Evolutionary conservation across 2,113 vertebrate genomes (phyloP), one percentile per base, ranked within the genome.

Genomic region (Vicugna pacos): DNA sequence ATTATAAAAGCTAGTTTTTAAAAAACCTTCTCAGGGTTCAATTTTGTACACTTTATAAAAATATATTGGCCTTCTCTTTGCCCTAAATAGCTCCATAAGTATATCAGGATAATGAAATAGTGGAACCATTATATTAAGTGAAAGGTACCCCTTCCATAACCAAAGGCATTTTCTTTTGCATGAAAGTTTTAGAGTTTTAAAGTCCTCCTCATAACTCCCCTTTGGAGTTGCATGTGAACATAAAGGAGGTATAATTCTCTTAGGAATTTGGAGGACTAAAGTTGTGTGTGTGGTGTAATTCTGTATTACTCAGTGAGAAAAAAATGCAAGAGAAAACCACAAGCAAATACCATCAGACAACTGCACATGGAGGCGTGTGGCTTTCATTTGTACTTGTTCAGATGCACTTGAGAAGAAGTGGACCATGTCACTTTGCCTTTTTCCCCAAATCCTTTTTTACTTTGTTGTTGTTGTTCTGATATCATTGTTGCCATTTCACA

Each of bases 281-380:
- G 96, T 92, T 8, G 48, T 17, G 22, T 94, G 94, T 65, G 81
- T 97, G 92, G 56, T 97, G 96, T 98, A 95, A 97, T 98, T 97
- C 97, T 95, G 64, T 52, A 92, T 97, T 96, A 69, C 95, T 97
- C 95, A 97, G 69, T 58, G 95, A 94, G 94, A 79, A 96, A 97
- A 89, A 97, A 93, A 98, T 96, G 97, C 82, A 48, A 93, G 96
- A 46, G 93, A 95, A 96, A 92, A 96, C 89, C 88, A 60, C 95
- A 95, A 85, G 70, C 62, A 93, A 95, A 85, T 97, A 86, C 82
- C 95, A 67, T 58, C 94, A 93, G 87, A 80, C 96, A 98, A 95
- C 81, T 96, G 69, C 65, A 73, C 67, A 15, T 10, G 38, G 83
- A 65, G 48, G 90, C 8, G 6, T 90, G 84, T 46, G 60, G 28